Conservation (phyloP, 2,888 invertebrate species). For the Himalopsyche japonica region DNA sequence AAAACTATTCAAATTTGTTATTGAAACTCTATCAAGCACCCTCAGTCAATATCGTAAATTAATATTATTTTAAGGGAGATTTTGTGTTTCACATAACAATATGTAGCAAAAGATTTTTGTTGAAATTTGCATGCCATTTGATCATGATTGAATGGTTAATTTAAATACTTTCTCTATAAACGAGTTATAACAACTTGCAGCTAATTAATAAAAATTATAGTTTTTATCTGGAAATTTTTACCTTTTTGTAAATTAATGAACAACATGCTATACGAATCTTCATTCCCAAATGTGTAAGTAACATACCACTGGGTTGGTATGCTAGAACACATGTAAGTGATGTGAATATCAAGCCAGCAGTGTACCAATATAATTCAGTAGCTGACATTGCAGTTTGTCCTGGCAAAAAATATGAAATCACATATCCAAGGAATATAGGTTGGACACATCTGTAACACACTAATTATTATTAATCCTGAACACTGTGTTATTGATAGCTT, state of each 20-base stretch:
- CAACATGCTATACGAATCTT: slow-evolving; percentile 75
- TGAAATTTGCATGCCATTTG: no score
- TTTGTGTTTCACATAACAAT: no score
- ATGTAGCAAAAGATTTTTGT: no score
- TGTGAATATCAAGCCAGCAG: slow-evolving; percentile 19
- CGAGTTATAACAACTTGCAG: not conserved
- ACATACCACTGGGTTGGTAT: slow-evolving; percentile 45
- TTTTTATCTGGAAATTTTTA: slow-evolving; percentile 45
- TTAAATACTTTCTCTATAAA: no score
- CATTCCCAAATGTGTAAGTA: slow-evolving; percentile 72
- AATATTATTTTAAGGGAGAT: no score
- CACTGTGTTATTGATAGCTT: no score
- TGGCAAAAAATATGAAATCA: slow-evolving; percentile 33
- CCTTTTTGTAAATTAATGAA: slow-evolving; percentile 81
- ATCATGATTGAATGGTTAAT: no score
- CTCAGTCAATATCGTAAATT: no score
- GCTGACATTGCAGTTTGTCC: not conserved
- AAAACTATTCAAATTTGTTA: no score
- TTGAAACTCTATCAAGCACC: no score
- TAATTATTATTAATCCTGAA: no score
- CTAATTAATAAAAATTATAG: no score
- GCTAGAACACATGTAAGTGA: slow-evolving; percentile 22
- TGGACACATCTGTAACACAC: slow-evolving; percentile 31
- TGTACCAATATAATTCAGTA: slow-evolving; percentile 29
- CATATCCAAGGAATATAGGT: slow-evolving; percentile 37